Evolutionary conservation across 2,797 vertebrate genomes (phyloP).

Genomic region (Eleutherodactylus coqui): DNA sequence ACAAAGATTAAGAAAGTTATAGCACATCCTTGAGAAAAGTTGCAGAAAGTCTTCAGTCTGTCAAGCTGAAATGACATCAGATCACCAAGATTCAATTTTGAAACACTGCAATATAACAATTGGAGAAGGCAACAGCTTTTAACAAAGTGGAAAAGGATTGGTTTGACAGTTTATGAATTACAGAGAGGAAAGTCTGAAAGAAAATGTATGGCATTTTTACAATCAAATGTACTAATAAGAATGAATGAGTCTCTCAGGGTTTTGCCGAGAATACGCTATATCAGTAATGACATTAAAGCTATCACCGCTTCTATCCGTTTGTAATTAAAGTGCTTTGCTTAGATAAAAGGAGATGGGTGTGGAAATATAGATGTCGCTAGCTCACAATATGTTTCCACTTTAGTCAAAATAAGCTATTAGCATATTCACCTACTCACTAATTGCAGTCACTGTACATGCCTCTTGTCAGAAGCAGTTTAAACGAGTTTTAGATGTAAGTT

Average conservation of each 20-base stretch:
- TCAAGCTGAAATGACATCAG: slow-evolving; percentile 65
- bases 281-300: slow-evolving; percentile 44
- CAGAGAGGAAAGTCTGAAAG: slow-evolving; percentile 69
- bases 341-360: slow-evolving; percentile 63
- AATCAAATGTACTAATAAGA: slow-evolving; percentile 73
- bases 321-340: slow-evolving; percentile 64
- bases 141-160: slow-evolving; percentile 65
- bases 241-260: slow-evolving; percentile 72
- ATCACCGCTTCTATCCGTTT: slow-evolving; percentile 67
- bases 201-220: slow-evolving; percentile 71
- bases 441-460: slow-evolving; percentile 73
- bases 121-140: slow-evolving; percentile 62
- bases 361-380: slow-evolving; percentile 64
- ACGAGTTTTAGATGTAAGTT: slow-evolving; percentile 75
- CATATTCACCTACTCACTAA: slow-evolving; percentile 74
- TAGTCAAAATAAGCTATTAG: slow-evolving; percentile 65
- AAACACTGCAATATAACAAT: slow-evolving; percentile 68
- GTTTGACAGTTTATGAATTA: slow-evolving; percentile 74
- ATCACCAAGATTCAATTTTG: slow-evolving; percentile 67
- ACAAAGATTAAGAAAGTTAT: slow-evolving; percentile 54
- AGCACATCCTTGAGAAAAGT: slow-evolving; percentile 61
- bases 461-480: slow-evolving; percentile 75
- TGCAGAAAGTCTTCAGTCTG: slow-evolving; percentile 58
- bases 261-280: slow-evolving; percentile 65
- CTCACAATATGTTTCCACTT: slow-evolving; percentile 65